Conservation (phyloP, 2,888 invertebrate genomes). For the Achlya flavicornis region DNA sequence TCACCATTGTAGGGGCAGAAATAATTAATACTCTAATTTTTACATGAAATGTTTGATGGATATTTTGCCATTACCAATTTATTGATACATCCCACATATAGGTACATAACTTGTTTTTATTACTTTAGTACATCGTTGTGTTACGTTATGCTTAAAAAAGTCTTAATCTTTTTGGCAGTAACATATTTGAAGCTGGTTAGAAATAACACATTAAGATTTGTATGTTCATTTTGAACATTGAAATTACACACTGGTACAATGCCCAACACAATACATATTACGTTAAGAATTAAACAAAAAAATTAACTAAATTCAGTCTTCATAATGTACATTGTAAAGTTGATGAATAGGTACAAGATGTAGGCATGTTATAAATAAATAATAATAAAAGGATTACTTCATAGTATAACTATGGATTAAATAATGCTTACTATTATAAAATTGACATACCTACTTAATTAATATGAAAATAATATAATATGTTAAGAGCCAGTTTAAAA, state of each 20-base stretch:
- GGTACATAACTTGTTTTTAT: not conserved
- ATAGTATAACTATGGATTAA: not conserved
- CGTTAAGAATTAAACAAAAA: slow-evolving; percentile 13
- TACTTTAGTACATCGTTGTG: too few species aligned
- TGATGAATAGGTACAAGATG: not conserved
- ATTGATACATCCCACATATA: too few species aligned
- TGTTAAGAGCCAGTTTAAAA: not conserved
- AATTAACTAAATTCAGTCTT: slow-evolving; percentile 58
- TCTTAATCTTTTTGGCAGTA: not conserved
- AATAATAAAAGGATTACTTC: not conserved
- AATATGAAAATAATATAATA: not conserved
- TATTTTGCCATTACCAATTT: too few species aligned
- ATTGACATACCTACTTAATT: not conserved
- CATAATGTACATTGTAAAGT: slow-evolving; percentile 23
- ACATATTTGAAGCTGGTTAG: not conserved
- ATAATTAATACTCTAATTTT: too few species aligned
- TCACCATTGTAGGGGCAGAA: too few species aligned
- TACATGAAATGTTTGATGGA: too few species aligned
- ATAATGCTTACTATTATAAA: not conserved
- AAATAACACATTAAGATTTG: not conserved
- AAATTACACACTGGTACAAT: not conserved
- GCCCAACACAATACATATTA: not conserved
- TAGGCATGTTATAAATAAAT: not conserved
- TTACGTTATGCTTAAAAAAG: not conserved
- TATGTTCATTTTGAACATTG: not conserved